Conservation (phyloP, 2,113 vertebrate species). For the Stigmatopora argus region DNA sequence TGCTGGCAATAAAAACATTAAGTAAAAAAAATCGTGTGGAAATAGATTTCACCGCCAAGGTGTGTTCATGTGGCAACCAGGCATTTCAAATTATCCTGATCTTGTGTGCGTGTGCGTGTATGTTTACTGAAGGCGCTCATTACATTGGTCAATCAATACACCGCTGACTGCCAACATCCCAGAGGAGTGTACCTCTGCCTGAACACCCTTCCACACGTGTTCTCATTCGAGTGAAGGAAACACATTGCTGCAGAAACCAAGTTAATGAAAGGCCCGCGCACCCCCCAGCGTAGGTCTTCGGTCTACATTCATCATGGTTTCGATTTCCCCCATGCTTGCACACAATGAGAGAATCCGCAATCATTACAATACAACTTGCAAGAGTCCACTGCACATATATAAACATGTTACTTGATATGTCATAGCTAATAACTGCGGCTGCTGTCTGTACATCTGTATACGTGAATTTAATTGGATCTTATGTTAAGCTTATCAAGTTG, state of each 20-base stretch:
- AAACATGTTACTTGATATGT: constrained; percentile 69
- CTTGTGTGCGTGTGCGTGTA: not conserved
- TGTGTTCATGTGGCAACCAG: not conserved
- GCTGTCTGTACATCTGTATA: constrained; percentile 16
- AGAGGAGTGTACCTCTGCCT: constrained; percentile 12
- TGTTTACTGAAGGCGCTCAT: constrained; percentile 12
- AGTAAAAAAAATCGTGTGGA: not conserved
- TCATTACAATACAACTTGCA: constrained; percentile 66
- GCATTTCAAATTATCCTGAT: not conserved
- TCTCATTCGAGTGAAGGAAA: constrained; percentile 40
- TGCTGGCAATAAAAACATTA: not conserved
- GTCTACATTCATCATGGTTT: constrained; percentile 65
- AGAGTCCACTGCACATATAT: constrained; percentile 60
- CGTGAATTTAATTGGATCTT: constrained; percentile 20
- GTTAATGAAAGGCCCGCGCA: constrained; percentile 56
- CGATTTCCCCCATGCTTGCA: constrained; percentile 58
- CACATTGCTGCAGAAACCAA: constrained; percentile 42
- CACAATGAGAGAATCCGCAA: constrained; percentile 57
- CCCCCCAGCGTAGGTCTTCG: constrained; percentile 44
- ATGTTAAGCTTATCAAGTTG: constrained; percentile 5
- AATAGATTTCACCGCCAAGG: not conserved
- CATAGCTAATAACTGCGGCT: constrained; percentile 66
- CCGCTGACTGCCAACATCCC: constrained; percentile 9
- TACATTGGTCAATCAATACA: constrained; percentile 18
- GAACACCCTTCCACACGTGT: constrained; percentile 26